Evolutionary conservation across 2,113 vertebrate species (phyloP).

Genomic region (Ifrita kowaldi): DNA sequence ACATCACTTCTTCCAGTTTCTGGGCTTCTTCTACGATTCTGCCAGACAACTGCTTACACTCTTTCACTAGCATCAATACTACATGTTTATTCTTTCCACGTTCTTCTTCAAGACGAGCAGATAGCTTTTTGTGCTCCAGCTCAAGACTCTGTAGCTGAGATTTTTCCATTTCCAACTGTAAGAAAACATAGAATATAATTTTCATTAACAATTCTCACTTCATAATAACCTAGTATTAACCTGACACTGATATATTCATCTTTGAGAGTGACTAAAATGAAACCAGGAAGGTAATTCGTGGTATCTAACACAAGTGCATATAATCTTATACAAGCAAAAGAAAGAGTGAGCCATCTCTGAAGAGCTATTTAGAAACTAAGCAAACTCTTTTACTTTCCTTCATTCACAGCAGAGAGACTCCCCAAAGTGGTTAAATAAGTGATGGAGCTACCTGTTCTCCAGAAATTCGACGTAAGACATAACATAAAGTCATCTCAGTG

Average conservation of each 20-base stretch:
- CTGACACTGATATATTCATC: not conserved
- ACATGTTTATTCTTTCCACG: conserved; percentile 94
- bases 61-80: conserved; percentile 92
- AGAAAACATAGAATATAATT: conserved; percentile 22
- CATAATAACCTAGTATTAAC: not conserved
- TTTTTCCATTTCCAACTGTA: conserved; percentile 94
- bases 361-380: not conserved
- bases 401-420: not conserved
- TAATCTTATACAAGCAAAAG: not conserved
- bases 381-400: not conserved
- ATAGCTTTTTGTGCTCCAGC: conserved; percentile 90
- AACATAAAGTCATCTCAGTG: not conserved
- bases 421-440: not conserved
- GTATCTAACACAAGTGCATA: not conserved
- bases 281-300: not conserved
- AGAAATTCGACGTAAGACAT: not conserved
- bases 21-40: conserved; percentile 90
- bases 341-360: not conserved
- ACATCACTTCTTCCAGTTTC: conserved; percentile 85
- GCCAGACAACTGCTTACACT: conserved; percentile 92
- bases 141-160: conserved; percentile 89
- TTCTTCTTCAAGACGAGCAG: conserved; percentile 89
- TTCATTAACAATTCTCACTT: not conserved
- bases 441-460: not conserved
- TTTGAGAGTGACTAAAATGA: not conserved